A percentile compares a stretch with the other conserved stretches of the same genome.
These are phyloP conservation scores for Drosophila melanogaster DNA, from an alignment of 1,140 invertebrate genomes.

Conservation along the genomic window Release_6_plus_ISO1_MT NT_033779.5:8336001-8336500, in stretches of 20 bases:
- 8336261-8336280: conserved; percentile 6
- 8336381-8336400: conserved; percentile 37
- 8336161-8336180: conserved; percentile 10
- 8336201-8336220: conserved; percentile 2
- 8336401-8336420: conserved; percentile 13
- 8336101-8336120: conserved; percentile 58
- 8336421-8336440: conserved; percentile 62
- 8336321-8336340: conserved; percentile 25
- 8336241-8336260: conserved; percentile 12
- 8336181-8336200: conserved; percentile 38
- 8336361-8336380: conserved; percentile 64
- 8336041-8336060: conserved; percentile 34
- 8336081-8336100: conserved; percentile 40
- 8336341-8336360: conserved; percentile 47
- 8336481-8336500: conserved; percentile 49
- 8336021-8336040: conserved; percentile 19
- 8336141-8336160: conserved; percentile 19
- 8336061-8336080: conserved; percentile 49
- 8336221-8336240: conserved; percentile 28
- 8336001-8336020: not conserved
- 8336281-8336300: conserved; percentile 33
- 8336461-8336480: conserved; percentile 43
- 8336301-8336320: conserved; percentile 40
- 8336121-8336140: conserved; percentile 57
- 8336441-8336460: conserved; percentile 76